phyloP scores from a whole-genome alignment of 2,888 invertebrate genomes.

The Euzophera pinguis region DNA sequence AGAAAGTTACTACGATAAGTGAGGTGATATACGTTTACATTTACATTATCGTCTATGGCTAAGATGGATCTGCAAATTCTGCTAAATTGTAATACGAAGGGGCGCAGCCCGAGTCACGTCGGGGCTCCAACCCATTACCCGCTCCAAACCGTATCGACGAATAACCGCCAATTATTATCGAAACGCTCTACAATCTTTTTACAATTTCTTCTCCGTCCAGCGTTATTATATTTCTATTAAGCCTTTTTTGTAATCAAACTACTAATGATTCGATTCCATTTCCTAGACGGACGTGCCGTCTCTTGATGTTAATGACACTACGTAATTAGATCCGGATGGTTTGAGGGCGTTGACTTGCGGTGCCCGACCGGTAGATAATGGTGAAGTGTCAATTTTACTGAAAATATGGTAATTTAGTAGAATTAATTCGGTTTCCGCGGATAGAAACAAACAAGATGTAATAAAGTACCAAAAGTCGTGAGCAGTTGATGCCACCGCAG shows the following conservation, averaged over 20 bases:
- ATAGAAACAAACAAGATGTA: constrained; percentile 11
- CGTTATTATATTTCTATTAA: constrained; percentile 81
- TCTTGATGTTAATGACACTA: constrained; percentile 75
- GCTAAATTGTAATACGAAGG: constrained; percentile 53
- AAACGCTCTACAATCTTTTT: constrained; percentile 79
- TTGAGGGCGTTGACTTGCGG: constrained; percentile 71
- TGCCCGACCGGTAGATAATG: constrained; percentile 68
- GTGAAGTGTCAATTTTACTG: constrained; percentile 73
- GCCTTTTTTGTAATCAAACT: constrained; percentile 80
- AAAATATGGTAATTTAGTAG: constrained; percentile 71
- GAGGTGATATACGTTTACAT: constrained; percentile 5
- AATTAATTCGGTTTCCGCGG: constrained; percentile 43
- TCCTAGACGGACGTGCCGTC: constrained; percentile 79
- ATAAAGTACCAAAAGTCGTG: constrained; percentile 1
- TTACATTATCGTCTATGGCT: constrained; percentile 20
- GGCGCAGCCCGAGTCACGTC: constrained; percentile 64
- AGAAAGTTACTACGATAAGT: not conserved
- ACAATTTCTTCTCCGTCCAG: constrained; percentile 76
- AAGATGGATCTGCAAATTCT: constrained; percentile 49
- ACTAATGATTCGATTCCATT: constrained; percentile 81
- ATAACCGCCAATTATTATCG: constrained; percentile 77
- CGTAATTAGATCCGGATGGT: constrained; percentile 80
- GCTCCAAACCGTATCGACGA: constrained; percentile 79
- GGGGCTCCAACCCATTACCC: constrained; percentile 69
- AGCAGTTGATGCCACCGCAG: constrained; percentile 11